These are phyloP conservation scores for Apodemus sylvaticus DNA, from an alignment of 2,113 vertebrate genomes.

Conservation along the genomic window DNA sequence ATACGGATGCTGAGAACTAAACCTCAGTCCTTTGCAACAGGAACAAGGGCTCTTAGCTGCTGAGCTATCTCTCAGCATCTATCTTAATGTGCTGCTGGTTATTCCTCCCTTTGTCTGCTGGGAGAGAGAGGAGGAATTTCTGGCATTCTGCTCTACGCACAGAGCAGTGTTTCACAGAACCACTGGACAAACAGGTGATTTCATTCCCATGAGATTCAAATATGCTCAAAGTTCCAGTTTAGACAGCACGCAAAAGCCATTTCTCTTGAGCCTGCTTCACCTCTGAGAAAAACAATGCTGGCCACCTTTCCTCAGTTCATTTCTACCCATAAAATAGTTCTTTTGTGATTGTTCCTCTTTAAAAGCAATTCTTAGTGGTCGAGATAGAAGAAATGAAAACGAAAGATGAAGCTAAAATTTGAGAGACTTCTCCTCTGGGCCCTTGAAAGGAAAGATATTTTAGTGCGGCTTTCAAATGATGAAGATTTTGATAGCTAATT, in stretches of 20 bases:
- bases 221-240: conserved; percentile 31
- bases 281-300: background rate
- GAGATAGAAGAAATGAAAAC: conserved; percentile 10
- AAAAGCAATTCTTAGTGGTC: background rate
- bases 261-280: background rate
- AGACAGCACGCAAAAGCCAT: background rate
- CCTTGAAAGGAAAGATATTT: conserved; percentile 33
- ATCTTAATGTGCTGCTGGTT: background rate
- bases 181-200: background rate
- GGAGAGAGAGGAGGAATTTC: background rate
- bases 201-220: background rate
- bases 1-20: background rate
- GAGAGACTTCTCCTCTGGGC: background rate
- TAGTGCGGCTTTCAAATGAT: conserved; percentile 33
- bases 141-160: background rate
- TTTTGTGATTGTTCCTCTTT: background rate
- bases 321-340: conserved; percentile 17
- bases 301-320: background rate
- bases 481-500: conserved; percentile 13
- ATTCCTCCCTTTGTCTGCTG: background rate
- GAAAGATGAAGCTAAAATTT: conserved; percentile 42
- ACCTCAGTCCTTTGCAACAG: no score
- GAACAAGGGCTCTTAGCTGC: background rate
- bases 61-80: background rate
- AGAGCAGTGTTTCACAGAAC: background rate